Evolutionary conservation across 2,888 invertebrate species (phyloP), one percentile per base, ranked within the genome.

Genomic region (Acleris cristana): DNA sequence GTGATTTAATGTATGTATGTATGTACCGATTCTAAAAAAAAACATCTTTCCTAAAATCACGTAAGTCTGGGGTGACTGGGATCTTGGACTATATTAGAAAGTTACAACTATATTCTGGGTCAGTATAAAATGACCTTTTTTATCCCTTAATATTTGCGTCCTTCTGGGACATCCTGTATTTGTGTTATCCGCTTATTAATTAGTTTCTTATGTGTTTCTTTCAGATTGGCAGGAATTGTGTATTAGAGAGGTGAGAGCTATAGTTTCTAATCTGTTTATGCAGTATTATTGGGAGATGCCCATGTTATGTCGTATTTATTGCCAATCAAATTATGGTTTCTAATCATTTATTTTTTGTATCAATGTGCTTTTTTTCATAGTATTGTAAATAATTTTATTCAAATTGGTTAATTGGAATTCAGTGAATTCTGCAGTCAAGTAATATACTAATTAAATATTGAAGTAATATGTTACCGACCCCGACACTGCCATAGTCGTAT

Each of bases 261-360:
- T 75, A 71, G 69, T 77, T 81, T 80, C 75, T 65, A 74, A 77
- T 81, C 73, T 74, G 74, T 79, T 68, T 80, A 79, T 79, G 76
- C 79, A 79, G 80, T 82, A 82, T 81, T 82, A 80, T 74, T 65
- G 66, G 78, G 76, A 79, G 70, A 66, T 69, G 70, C 72, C 70
- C 70, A 77, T 76, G 57, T 70, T 80, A 71, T 40, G 40, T 14
- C 64, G 64, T 59, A 54, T 67, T 68, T 44, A 69, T 68, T 74
- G 69, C 70, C 64, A 59, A 61, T 14, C 40, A 40, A 40, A 40
- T 64, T 74, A 78, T 81, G 74, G 76, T 77, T 76, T 74, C 70
- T 76, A 78, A 77, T 76, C 73, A 62, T 75, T 73, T 80, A 79
- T 75, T 78, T 80, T 73, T 14, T 83, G 84, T 79, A 19, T 81